Evolutionary conservation across 2,797 vertebrate species (phyloP).

Genomic region (Sebastes ruberrimus): DNA sequence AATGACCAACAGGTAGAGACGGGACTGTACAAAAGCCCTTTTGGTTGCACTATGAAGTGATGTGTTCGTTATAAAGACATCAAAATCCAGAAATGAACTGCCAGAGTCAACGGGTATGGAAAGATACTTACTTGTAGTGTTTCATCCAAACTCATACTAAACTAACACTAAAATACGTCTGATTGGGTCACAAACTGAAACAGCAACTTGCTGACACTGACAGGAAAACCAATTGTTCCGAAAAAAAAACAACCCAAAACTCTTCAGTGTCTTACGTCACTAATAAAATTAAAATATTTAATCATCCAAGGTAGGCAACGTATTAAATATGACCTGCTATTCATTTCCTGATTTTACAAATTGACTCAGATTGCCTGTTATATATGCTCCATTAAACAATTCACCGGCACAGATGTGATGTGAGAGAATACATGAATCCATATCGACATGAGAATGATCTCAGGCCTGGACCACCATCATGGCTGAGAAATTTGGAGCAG

Average conservation of each 20-base stretch:
- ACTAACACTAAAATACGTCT: neutral
- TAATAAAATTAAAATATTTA: neutral
- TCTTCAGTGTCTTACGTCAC: neutral
- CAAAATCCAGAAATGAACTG: neutral
- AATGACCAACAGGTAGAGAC: too few species aligned
- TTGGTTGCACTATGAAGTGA: neutral
- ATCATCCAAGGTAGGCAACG: neutral
- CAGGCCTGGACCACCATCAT: too few species aligned
- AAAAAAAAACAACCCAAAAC: neutral
- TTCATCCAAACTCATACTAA: neutral
- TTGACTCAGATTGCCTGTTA: neutral
- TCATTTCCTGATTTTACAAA: neutral
- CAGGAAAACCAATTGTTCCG: accelerated
- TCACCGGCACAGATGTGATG: neutral
- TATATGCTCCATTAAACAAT: neutral
- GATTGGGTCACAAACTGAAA: neutral
- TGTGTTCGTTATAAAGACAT: neutral
- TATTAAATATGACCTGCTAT: neutral
- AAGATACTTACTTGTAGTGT: too few species aligned
- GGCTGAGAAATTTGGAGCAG: too few species aligned
- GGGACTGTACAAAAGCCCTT: neutral
- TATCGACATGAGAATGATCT: too few species aligned
- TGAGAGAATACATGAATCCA: neutral
- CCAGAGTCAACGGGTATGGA: too few species aligned
- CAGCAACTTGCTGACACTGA: neutral